phyloP scores from a whole-genome alignment of 2,797 vertebrate genomes.

The Crocidura indochinensis region DNA sequence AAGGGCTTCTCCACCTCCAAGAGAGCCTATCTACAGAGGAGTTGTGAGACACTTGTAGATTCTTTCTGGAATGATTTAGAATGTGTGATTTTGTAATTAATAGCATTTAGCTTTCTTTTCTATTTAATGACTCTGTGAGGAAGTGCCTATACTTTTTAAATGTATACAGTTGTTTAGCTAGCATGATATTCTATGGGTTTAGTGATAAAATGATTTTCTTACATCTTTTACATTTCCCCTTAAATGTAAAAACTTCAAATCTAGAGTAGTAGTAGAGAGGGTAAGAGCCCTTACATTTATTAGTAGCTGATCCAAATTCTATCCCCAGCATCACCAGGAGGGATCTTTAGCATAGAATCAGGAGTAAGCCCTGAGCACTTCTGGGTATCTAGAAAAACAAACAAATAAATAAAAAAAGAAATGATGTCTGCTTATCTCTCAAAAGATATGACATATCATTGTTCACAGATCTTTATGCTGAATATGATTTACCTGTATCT shows the following conservation, averaged over 20 bases:
- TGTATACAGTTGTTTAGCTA: not conserved
- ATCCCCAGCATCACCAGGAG: no score
- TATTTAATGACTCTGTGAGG: not conserved
- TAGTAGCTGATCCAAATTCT: no score
- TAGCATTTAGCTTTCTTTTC: not conserved
- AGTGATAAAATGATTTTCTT: not conserved
- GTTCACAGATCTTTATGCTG: not conserved
- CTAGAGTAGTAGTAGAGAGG: no score
- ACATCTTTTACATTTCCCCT: not conserved
- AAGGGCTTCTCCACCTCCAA: not conserved
- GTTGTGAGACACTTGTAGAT: not conserved
- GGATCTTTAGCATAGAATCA: no score
- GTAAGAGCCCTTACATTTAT: no score
- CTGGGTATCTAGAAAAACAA: not conserved
- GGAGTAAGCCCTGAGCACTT: no score
- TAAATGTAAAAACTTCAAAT: not conserved
- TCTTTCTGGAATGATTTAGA: conserved; percentile 24
- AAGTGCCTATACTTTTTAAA: not conserved
- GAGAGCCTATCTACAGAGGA: conserved; percentile 19
- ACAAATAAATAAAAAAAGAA: not conserved
- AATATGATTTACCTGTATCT: not conserved
- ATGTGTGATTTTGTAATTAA: not conserved
- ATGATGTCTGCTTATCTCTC: not conserved
- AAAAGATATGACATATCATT: not conserved
- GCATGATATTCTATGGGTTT: not conserved